Base-by-base conservation (phyloP, 2,888 invertebrate genomes). In the Troglohyphantes excavatus region DNA sequence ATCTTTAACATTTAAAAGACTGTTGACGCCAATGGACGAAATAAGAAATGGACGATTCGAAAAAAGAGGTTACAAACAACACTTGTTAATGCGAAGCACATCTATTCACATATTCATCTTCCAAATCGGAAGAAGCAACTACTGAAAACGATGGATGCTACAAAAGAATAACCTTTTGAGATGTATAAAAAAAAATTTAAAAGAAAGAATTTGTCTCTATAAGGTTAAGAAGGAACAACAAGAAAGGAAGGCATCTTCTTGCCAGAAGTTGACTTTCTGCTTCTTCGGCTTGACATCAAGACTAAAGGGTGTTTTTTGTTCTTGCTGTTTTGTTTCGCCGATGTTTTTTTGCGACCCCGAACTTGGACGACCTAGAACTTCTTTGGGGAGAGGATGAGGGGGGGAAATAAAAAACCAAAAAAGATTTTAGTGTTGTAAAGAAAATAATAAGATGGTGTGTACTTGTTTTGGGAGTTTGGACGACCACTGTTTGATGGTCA, bases 281-380 rank as follows among this genome's bases (percentile, higher is more conserved):
- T 83, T 23, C 7, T 26, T 21, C n/a, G 13, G 39, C 73, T 43
- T 39, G 68, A 73, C 65, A 53, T 68, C 19, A 68, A 70, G 78
- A 70, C 70, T 19, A 46, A 70, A 61, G 59, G 73, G 73, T 70
- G 82, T 72, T 70, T 63, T 82, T 70, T 76, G 27, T 73, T 70
- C 46, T 78, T 53, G 19, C 27, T 33, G 7, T 63, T 78, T 61
- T 63, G 27, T 27, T 65, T 29, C 63, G n/a, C 63, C 21, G n/a
- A 27, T 63, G 43, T 72, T 83, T 63, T 39, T 43, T 72, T 73
- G 27, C 73, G 83, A 83, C 83, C 87, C 73, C 87, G 87, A 87
- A 87, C 87, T 87, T 79, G 72, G 27, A 39, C 79, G 79, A 87
- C 87, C 87, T 73, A 79, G 87, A 87, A 87, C 87, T 73, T 53